Percentiles rank a stretch among this genome's conserved stretches.
Conservation (phyloP, 2,113 vertebrate genomes). For the Psilopsiagon aymara region DNA sequence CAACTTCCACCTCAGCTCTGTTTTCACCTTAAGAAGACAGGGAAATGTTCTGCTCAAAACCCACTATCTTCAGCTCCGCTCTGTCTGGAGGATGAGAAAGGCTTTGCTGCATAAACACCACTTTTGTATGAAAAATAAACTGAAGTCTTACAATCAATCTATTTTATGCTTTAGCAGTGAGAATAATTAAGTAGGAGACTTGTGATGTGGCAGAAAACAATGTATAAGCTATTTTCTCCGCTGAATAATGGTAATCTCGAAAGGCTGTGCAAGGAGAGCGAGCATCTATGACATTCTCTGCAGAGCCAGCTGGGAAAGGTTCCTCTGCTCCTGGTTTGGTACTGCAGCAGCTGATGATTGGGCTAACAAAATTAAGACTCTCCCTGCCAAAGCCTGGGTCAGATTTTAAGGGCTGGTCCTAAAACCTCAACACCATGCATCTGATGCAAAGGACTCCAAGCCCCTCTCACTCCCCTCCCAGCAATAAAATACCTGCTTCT, state of each 20-base stretch:
- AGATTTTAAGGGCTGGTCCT: neutral
- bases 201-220: constrained; percentile 29
- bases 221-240: neutral
- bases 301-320: neutral
- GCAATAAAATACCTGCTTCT: neutral
- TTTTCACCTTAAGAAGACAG: neutral
- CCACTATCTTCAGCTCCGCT: neutral
- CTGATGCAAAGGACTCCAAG: neutral
- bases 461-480: neutral
- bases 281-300: neutral
- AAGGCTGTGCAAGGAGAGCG: neutral
- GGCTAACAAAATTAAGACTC: neutral
- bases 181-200: neutral
- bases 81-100: neutral
- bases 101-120: constrained; percentile 34
- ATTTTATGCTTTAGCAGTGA: neutral
- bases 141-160: neutral
- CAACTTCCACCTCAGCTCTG: neutral
- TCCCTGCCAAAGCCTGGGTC: neutral
- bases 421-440: neutral
- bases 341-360: neutral
- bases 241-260: neutral
- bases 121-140: constrained; percentile 25
- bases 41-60: neutral
- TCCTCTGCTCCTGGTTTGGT: neutral